Evolutionary conservation across 2,888 invertebrate genomes (phyloP).

Genomic region (Syrphus vitripennis): DNA sequence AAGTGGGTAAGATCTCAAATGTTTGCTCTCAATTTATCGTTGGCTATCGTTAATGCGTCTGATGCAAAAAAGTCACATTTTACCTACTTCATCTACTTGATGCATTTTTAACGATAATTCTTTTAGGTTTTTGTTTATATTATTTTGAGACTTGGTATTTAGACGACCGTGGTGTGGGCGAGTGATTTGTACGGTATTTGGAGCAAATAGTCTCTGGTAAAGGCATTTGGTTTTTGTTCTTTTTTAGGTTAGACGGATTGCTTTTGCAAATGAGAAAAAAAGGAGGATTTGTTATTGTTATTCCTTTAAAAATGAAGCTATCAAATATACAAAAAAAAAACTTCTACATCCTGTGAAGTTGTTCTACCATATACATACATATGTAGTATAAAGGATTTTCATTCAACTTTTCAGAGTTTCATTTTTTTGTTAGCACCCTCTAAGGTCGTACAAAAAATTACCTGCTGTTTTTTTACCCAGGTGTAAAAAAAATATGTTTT

Average conservation of each 20-base stretch:
- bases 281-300: neutral
- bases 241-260: neutral
- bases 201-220: conserved; percentile 32
- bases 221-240: neutral
- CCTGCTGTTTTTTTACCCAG: neutral
- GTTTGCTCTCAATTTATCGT: conserved; percentile 38
- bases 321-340: neutral
- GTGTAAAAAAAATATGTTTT: conserved; percentile 23
- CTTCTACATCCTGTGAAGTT: neutral
- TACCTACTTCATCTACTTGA: conserved; percentile 30
- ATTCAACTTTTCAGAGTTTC: neutral
- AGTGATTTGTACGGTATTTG: conserved; percentile 51
- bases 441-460: neutral
- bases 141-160: conserved; percentile 23
- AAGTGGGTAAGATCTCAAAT: conserved; percentile 51
- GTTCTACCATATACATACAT: no score
- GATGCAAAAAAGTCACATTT: neutral
- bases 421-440: neutral
- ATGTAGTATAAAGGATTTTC: neutral
- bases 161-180: neutral
- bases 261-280: neutral
- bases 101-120: conserved; percentile 24
- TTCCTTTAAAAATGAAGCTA: neutral
- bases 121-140: conserved; percentile 10
- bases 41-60: neutral